Percentiles rank a stretch among this genome's conserved stretches.
Conservation (phyloP, 35 echinoderm and acorn worm species). For the Stichopus chloronotus region DNA sequence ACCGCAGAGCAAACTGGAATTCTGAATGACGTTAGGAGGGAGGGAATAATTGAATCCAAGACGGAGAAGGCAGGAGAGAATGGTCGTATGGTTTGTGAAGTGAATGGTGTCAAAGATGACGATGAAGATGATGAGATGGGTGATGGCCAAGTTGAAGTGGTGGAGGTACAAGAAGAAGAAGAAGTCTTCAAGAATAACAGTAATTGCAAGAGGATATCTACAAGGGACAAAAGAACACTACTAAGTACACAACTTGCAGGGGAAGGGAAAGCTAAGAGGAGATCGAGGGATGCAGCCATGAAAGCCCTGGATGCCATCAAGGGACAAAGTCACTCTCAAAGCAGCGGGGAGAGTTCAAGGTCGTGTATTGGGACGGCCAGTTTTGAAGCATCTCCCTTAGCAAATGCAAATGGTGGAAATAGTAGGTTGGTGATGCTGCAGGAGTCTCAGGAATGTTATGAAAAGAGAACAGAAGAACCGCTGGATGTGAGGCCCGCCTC, state of each 20-base stretch:
- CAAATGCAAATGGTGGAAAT: background rate
- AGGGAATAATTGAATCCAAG: background rate
- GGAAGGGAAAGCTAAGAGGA: background rate
- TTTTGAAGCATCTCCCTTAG: background rate
- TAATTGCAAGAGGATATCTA: background rate
- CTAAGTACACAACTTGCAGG: background rate
- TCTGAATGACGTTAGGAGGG: background rate
- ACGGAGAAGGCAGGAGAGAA: background rate
- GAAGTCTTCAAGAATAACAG: background rate
- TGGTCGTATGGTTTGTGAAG: background rate
- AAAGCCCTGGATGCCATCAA: slow-evolving; percentile 38
- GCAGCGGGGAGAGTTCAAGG: background rate
- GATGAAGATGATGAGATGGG: background rate
- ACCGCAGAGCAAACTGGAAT: background rate
- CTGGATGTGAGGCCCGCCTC: background rate
- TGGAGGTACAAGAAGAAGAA: too few relatives aligned
- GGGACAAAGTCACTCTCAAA: slow-evolving; percentile 10
- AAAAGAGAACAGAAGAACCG: background rate
- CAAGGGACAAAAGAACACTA: background rate
- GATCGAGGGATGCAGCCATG: background rate
- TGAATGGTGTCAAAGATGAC: background rate
- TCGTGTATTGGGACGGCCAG: background rate
- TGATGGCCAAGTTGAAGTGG: background rate
- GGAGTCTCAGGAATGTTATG: background rate
- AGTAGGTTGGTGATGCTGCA: background rate